Evolutionary conservation across 2,113 vertebrate species (phyloP), one percentile per base, ranked within the genome.

Genomic region (Dasyprocta punctata): DNA sequence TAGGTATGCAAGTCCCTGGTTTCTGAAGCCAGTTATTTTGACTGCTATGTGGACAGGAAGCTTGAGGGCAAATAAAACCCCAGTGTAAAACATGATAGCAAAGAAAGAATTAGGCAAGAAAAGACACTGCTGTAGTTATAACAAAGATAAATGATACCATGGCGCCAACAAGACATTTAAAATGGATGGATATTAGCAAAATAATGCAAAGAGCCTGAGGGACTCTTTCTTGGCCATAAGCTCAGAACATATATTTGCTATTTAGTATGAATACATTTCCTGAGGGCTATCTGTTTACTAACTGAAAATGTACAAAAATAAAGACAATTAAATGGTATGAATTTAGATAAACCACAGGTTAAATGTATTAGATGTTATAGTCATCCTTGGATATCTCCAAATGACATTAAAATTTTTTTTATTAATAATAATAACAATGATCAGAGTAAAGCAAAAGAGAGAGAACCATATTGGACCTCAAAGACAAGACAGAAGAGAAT

Each of bases 261-360:
- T 0, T 54, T 63, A 22, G 75, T 96, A 97, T 56, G 65, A 97
- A 97, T 9, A 78, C 0, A 0, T 85, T 97, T 84, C 97, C 86
- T 98, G 97, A 99, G 95, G 96, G 97, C 86, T 97, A 97, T 80
- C 95, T 98, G 97, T 98, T 99, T 97, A 99, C 93, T 98, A 98
- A 98, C 93, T 90, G 69, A 98, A 97, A 84, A 97, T 97, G 98
- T 98, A 98, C 98, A 96, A 96, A 98, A 95, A 98, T 98, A 99
- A 98, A 95, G 97, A 98, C 95, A 98, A 98, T 14, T 85, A 98
- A 99, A 98, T 54, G 98, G 98, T 98, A 99, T 98, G 97, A 99
- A 98, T 98, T 98, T 98, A 98, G 97, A 97, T 98, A 98, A 99
- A 98, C 92, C 96, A 98, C 98, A 99, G 97, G 87, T 96, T 97